Percentiles rank a stretch among this genome's conserved stretches.
Evolutionary conservation across 2,113 vertebrate genomes (phyloP).

Genomic region (Esox niger): DNA sequence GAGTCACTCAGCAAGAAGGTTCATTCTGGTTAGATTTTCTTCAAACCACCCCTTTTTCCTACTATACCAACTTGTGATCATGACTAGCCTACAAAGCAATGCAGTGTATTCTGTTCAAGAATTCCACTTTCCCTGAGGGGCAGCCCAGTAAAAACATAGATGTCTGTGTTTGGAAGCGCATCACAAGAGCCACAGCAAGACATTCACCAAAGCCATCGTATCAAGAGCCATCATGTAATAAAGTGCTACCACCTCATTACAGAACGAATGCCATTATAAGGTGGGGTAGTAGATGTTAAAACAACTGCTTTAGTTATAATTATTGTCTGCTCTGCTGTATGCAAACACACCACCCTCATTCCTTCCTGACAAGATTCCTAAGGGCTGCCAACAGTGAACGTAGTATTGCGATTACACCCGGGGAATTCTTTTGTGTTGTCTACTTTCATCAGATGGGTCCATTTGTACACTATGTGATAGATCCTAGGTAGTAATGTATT

Average conservation of each 20-base stretch:
- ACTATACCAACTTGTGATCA: neutral
- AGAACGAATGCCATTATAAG: neutral
- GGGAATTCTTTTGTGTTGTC: neutral
- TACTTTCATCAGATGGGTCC: neutral
- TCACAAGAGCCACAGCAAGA: neutral
- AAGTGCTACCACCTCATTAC: neutral
- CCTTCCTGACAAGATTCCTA: neutral
- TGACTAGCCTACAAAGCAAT: neutral
- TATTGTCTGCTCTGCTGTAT: too few species aligned
- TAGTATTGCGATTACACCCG: neutral
- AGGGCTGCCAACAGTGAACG: too few species aligned
- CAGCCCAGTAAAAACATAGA: neutral
- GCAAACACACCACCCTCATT: neutral
- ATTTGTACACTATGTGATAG: neutral
- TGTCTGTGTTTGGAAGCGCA: neutral
- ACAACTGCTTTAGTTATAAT: too few species aligned
- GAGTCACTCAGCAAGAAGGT: conserved; percentile 54
- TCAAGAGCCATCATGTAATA: neutral
- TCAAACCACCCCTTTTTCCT: neutral
- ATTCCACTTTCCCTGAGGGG: too few species aligned
- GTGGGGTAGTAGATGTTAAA: neutral
- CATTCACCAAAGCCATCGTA: neutral
- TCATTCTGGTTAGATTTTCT: conserved; percentile 10
- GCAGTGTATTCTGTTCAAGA: neutral
- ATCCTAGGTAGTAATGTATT: neutral